These are phyloP conservation scores for Cydia fagiglandana DNA, from an alignment of 1,140 invertebrate species.

Conservation along the genomic window DNA sequence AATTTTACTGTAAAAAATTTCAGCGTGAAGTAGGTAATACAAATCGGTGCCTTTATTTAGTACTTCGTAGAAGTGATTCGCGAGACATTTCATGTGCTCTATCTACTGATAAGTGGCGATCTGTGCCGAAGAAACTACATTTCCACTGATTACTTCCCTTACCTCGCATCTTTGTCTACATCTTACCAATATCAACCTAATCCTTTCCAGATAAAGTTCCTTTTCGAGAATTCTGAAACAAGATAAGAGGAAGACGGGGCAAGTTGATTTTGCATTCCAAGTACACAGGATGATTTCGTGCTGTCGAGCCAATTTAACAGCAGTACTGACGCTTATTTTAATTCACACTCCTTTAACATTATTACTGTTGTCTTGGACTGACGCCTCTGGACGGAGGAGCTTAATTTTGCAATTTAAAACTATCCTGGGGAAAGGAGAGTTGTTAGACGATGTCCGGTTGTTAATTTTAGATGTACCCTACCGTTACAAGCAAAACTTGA, in stretches of 20 bases:
- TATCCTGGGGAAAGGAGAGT: not conserved
- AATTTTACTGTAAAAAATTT: too few species aligned
- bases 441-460: not conserved
- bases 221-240: not conserved
- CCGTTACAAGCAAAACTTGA: too few species aligned
- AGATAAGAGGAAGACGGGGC: not conserved
- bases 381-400: not conserved
- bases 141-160: not conserved
- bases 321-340: slow-evolving; percentile 13
- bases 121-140: slow-evolving; percentile 25
- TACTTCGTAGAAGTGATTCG: too few species aligned
- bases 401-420: slow-evolving; percentile 6
- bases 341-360: slow-evolving; percentile 24
- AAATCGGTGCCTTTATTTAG: too few species aligned
- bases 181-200: not conserved
- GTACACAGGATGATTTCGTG: slow-evolving; percentile 17
- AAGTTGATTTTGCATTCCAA: slow-evolving; percentile 8
- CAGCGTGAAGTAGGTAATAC: too few species aligned
- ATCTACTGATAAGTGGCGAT: not conserved
- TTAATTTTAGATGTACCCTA: not conserved
- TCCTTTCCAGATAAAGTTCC: not conserved
- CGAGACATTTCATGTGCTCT: not conserved
- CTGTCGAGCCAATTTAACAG: slow-evolving; percentile 28
- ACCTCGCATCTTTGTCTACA: not conserved
- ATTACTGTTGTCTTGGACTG: slow-evolving; percentile 27